A percentile compares a stretch with the other conserved stretches of the same genome.
phyloP scores from a whole-genome alignment of 1,140 invertebrate genomes.

The Lerema accius region DNA sequence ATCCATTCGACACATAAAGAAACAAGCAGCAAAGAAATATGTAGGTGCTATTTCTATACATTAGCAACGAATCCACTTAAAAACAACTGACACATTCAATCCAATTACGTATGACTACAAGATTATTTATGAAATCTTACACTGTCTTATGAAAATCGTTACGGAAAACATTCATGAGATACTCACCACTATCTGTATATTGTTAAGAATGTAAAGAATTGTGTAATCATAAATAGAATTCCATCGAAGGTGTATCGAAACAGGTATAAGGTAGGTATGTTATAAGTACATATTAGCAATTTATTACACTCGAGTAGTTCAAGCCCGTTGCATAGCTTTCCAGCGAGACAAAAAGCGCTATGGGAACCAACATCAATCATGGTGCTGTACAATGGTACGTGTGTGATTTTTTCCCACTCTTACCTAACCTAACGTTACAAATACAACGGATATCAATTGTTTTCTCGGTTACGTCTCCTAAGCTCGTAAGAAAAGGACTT shows the following conservation, averaged over 20 bases:
- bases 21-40: neutral
- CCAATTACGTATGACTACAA: neutral
- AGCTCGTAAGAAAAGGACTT: conserved; percentile 47
- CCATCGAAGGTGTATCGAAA: too few species aligned
- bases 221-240: too few species aligned
- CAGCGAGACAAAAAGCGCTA: conserved; percentile 51
- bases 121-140: neutral
- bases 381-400: conserved; percentile 51
- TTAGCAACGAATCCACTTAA: neutral
- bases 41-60: neutral
- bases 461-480: conserved; percentile 52
- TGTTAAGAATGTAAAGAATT: too few species aligned
- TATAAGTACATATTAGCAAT: too few species aligned
- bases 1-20: neutral
- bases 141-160: too few species aligned
- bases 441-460: conserved; percentile 76
- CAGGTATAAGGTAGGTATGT: too few species aligned
- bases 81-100: neutral
- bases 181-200: too few species aligned
- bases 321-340: conserved; percentile 45
- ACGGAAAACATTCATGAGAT: too few species aligned
- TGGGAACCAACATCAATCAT: conserved; percentile 60
- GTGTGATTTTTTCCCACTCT: conserved; percentile 67
- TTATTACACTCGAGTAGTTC: conserved; percentile 28
- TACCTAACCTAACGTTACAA: conserved; percentile 58